Evolutionary conservation across 2,797 vertebrate genomes (phyloP), one percentile per base, ranked within the genome.

Genomic region (Siniperca undulata): DNA sequence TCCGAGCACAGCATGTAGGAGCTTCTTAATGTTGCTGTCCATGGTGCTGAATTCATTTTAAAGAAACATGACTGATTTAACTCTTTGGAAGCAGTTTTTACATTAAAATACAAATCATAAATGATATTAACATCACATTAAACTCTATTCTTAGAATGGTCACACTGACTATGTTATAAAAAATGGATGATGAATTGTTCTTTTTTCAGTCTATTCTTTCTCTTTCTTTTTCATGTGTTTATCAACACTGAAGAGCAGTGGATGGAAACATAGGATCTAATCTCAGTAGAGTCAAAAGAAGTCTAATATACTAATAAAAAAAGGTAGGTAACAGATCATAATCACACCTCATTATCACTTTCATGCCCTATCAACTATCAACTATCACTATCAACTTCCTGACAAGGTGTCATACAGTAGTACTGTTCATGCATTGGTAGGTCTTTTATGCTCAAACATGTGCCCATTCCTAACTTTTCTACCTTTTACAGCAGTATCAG

Each of bases 231-330:
- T 76, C 56, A 80, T 76, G 52, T 74, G 50, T 70, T 67, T 16
- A 69, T 70, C 58, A 30, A 46, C 4, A 20, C 48, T 59, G 77
- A 81, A 84, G 77, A 81, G 46, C 34, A 68, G 46, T 38, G 24
- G 40, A 74, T 36, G 70, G 44, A 86, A 88, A 77, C 70, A 91
- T 89, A 83, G 86, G 36, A 53, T 81, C 61, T 40, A 66, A 77
- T 50, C 56, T 70, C 50, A 86, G 52, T 24, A 50, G 40, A 71
- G 56, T 53, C 53, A 52, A 77, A 55, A 74, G 58, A 7, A 81
- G 46, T 80, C 58, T 69, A 78, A 77, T 34, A 48, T 64, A 67
- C 34, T 61, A 77, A 82, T 55, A 64, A 38, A 72, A 72, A 83
- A 58, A 82, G 88, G 88, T 88, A 79, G 30, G 81, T 64, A 27